Evolutionary conservation across 2,113 vertebrate genomes (phyloP).

Genomic region (Plecotus auritus): DNA sequence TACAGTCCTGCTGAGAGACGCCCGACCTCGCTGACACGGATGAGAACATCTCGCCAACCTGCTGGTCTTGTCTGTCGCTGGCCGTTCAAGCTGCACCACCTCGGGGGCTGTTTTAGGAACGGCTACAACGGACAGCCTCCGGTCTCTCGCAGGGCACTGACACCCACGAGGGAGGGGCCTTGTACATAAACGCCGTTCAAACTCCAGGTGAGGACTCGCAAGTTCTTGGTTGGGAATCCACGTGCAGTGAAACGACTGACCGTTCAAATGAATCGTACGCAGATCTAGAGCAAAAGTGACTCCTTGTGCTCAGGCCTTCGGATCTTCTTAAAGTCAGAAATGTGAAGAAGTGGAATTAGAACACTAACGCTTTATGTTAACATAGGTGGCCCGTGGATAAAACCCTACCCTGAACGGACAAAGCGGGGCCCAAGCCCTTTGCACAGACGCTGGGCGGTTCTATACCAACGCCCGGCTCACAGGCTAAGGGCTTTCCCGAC

Average conservation of each 20-base stretch:
- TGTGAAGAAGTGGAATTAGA: not conserved
- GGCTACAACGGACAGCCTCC: not conserved
- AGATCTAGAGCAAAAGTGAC: not conserved
- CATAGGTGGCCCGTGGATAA: not conserved
- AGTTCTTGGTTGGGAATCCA: not conserved
- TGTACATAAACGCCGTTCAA: not conserved
- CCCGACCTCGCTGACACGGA: not conserved
- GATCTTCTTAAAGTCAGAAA: constrained; percentile 4
- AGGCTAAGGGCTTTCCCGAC: not conserved
- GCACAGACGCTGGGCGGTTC: not conserved
- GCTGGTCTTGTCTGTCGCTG: not conserved
- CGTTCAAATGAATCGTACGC: not conserved
- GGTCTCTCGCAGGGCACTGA: not conserved
- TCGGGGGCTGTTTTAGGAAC: not conserved
- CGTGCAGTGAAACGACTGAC: not conserved
- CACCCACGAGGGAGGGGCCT: not conserved
- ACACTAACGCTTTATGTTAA: not conserved
- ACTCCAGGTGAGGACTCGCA: not conserved
- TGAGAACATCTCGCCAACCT: not conserved
- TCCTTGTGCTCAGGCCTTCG: not conserved
- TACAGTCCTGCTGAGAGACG: not conserved
- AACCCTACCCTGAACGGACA: not conserved
- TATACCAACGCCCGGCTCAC: fast-evolving
- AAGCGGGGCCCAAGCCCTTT: no score
- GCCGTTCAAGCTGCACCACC: not conserved